These are phyloP conservation scores for Eucidaris tribuloides DNA, from an alignment of 35 echinoderm and acorn worm genomes.

Conservation along the genomic window DNA sequence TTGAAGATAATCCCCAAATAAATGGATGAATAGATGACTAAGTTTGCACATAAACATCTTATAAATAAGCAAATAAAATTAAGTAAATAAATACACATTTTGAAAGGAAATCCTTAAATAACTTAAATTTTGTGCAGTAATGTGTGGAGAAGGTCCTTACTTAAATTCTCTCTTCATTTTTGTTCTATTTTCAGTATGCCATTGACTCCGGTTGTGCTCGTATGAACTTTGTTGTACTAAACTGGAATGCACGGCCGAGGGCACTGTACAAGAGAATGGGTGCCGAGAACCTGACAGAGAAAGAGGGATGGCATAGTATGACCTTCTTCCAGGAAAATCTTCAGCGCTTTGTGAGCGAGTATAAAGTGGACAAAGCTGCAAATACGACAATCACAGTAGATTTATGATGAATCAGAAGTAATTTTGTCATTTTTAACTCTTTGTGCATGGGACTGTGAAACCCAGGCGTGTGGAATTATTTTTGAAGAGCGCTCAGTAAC, in stretches of 20 bases:
- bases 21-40: neutral
- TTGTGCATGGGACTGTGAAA: neutral
- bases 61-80: no score
- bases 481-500: neutral
- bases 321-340: neutral
- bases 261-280: neutral
- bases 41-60: neutral
- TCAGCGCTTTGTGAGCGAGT: neutral
- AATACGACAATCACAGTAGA: neutral
- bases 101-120: no score
- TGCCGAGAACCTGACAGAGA: neutral
- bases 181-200: neutral
- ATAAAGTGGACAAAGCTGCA: neutral
- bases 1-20: neutral
- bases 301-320: slow-evolving; percentile 7
- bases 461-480: neutral
- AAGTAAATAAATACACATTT: no score
- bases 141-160: neutral
- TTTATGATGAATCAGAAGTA: neutral
- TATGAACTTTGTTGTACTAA: slow-evolving; percentile 10
- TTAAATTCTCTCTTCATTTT: neutral
- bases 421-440: no score
- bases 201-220: neutral
- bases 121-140: neutral
- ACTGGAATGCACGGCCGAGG: neutral